These are phyloP conservation scores for Nycticebus coucang DNA, from an alignment of 2,113 vertebrate genomes.

Conservation along the genomic window DNA sequence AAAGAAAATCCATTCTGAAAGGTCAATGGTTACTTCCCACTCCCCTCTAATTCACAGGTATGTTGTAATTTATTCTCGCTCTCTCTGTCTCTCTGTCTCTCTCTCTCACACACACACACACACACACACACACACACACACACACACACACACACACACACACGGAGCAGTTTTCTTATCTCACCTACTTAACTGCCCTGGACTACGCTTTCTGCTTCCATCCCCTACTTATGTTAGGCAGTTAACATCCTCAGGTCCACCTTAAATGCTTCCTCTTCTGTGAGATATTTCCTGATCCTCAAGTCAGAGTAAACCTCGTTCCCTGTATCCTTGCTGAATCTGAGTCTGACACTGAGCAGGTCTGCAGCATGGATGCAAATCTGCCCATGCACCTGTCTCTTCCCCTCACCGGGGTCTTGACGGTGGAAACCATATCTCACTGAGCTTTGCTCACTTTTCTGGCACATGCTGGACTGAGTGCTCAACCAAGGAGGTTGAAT, in stretches of 20 bases:
- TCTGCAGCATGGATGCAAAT: background rate
- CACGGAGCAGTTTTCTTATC: background rate
- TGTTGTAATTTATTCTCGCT: no score
- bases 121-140: background rate
- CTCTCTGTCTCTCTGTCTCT: accelerated
- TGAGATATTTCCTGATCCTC: background rate
- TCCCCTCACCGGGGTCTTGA: background rate
- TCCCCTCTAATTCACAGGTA: background rate
- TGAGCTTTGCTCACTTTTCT: constrained; percentile 2
- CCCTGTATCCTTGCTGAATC: background rate
- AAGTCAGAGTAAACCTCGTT: background rate
- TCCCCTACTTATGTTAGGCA: background rate
- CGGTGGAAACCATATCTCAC: background rate
- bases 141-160: background rate
- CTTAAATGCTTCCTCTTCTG: background rate
- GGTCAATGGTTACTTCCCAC: background rate
- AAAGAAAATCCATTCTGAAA: background rate
- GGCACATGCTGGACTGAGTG: no score
- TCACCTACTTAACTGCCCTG: background rate
- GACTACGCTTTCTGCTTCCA: background rate
- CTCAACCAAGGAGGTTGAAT: background rate
- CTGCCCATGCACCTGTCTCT: background rate
- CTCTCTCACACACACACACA: background rate
- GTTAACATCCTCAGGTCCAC: background rate
- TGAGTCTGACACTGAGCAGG: background rate